A percentile compares a stretch with the other conserved stretches of the same genome.
phyloP scores from a whole-genome alignment of 2,888 invertebrate genomes.

The Trachelus troglodyta region DNA sequence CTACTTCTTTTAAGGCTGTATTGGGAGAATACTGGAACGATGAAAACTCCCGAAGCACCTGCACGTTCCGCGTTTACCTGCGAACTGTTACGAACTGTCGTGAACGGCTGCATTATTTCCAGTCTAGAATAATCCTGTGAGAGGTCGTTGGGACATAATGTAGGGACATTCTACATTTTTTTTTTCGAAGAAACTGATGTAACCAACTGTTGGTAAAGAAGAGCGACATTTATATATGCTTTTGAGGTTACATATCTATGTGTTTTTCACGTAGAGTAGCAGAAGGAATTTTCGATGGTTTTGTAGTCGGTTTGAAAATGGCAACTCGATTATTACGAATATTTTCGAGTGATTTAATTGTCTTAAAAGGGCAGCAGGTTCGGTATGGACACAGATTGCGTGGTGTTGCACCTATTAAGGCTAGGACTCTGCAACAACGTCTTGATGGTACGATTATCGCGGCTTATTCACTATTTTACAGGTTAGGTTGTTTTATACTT shows the following conservation, averaged over 20 bases:
- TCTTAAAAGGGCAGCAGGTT: slow-evolving; percentile 33
- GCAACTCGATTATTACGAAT: slow-evolving; percentile 33
- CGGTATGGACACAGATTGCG: slow-evolving; percentile 70
- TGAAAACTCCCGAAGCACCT: not conserved
- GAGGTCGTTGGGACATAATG: slow-evolving; percentile 5
- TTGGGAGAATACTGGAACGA: too few species aligned
- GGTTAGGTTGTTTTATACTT: slow-evolving; percentile 2
- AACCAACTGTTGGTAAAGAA: not conserved
- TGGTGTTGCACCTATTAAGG: slow-evolving; percentile 79
- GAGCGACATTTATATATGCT: not conserved
- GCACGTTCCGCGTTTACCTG: slow-evolving; percentile 13
- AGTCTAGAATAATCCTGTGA: not conserved
- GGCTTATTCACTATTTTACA: slow-evolving; percentile 1
- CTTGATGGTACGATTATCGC: slow-evolving; percentile 71
- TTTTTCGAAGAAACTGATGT: not conserved
- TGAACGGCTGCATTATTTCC: not conserved
- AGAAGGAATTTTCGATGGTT: not conserved
- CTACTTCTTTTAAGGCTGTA: not conserved
- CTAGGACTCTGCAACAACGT: slow-evolving; percentile 76
- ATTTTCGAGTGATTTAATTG: slow-evolving; percentile 29
- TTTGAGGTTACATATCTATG: not conserved
- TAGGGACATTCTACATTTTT: not conserved
- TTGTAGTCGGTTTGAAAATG: slow-evolving; percentile 19
- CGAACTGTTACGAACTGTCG: slow-evolving; percentile 12
- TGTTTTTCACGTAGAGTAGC: not conserved